These are phyloP conservation scores for Pocillopora damicornis DNA, from an alignment of 64 coral and sea anemone species.

Conservation along the genomic window DNA sequence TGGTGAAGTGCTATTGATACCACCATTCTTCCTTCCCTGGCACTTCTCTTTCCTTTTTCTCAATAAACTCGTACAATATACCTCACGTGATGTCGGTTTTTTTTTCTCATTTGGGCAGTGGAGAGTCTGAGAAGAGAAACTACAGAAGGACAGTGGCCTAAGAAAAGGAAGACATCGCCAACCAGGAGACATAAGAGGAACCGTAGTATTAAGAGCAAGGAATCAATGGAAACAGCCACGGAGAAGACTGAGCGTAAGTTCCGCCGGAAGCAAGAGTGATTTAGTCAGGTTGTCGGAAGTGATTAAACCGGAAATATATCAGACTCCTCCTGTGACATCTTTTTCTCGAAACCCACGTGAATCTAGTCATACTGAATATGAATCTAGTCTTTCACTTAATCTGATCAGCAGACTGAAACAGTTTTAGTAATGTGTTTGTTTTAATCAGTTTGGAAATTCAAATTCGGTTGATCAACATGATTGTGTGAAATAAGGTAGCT, in stretches of 20 bases:
- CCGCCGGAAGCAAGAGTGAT: not conserved
- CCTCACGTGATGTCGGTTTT: not conserved
- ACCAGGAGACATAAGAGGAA: slow-evolving; percentile 77
- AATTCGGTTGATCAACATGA: no score
- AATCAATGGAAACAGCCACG: slow-evolving; percentile 20
- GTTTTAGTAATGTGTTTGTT: no score
- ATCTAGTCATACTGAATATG: no score
- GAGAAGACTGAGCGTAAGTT: slow-evolving; percentile 6
- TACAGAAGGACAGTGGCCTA: slow-evolving; percentile 11
- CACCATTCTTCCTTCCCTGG: no score
- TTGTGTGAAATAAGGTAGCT: no score
- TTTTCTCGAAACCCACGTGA: no score
- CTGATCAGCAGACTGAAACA: no score
- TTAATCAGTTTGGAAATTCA: no score
- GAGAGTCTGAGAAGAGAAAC: slow-evolving; percentile 73
- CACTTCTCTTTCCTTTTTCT: not conserved
- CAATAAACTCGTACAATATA: not conserved
- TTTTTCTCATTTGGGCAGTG: slow-evolving; percentile 21
- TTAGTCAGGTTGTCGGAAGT: not conserved
- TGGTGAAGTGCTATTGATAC: no score
- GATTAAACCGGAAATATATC: not conserved
- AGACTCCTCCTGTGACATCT: not conserved
- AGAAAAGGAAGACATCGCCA: slow-evolving; percentile 59
- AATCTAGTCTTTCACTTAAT: no score
- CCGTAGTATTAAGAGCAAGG: slow-evolving; percentile 77